Evolutionary conservation across 2,888 invertebrate genomes (phyloP).

Genomic region (Mantis religiosa): DNA sequence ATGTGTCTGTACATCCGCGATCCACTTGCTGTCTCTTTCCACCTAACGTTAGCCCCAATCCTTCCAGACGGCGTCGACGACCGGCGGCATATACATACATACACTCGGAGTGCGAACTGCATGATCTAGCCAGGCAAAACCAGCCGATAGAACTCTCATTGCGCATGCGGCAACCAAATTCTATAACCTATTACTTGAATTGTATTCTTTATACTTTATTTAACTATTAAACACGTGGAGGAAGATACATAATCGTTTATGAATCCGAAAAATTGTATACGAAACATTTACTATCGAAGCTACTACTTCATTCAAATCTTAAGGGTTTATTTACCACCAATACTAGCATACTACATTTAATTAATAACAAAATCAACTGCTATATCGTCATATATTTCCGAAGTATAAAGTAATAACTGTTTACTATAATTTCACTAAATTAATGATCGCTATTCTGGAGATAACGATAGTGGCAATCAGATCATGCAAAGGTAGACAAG

Average conservation of each 20-base stretch:
- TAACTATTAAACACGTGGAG: too few relatives aligned
- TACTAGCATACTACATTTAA: neutral
- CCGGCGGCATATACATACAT: neutral
- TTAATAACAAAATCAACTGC: too few relatives aligned
- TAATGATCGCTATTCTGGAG: neutral
- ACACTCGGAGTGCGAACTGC: neutral
- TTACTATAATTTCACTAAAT: neutral
- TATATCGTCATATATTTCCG: too few relatives aligned
- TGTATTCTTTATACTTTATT: too few relatives aligned
- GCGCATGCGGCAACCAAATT: neutral
- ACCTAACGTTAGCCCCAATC: slow-evolving; percentile 6
- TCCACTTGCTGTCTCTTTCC: neutral
- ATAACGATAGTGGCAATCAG: neutral
- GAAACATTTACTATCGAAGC: neutral
- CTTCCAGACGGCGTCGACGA: neutral
- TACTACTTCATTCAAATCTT: neutral
- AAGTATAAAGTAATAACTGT: neutral
- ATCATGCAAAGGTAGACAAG: neutral
- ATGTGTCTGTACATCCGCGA: neutral
- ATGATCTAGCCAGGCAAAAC: neutral
- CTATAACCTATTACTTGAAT: neutral
- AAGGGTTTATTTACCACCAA: neutral
- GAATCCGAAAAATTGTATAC: too few relatives aligned
- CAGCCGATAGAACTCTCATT: neutral
- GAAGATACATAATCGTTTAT: too few relatives aligned